These are phyloP conservation scores for Drosophila kambysellisi DNA, from an alignment of 2,888 invertebrate genomes.

Conservation along the genomic window DNA sequence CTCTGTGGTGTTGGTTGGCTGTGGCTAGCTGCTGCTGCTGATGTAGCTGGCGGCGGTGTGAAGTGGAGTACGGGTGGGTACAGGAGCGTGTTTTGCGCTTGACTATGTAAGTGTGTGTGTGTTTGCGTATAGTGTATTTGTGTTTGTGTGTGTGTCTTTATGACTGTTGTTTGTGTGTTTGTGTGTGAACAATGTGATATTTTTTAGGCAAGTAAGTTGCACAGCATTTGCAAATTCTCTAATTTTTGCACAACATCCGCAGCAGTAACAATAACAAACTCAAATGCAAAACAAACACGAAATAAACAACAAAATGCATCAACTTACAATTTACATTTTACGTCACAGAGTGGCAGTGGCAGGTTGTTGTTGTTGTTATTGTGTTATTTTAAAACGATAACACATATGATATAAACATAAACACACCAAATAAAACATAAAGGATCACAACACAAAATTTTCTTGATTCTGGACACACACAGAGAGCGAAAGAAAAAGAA, in stretches of 20 bases:
- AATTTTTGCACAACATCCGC: conserved; percentile 36
- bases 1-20: conserved; percentile 70
- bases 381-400: conserved; percentile 43
- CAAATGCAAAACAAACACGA: conserved; percentile 14
- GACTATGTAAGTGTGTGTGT: conserved; percentile 43
- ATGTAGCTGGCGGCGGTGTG: conserved; percentile 58
- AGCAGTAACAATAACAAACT: conserved; percentile 38
- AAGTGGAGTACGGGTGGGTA: conserved; percentile 76
- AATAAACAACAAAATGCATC: conserved; percentile 26
- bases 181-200: conserved; percentile 51
- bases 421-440: conserved; percentile 37
- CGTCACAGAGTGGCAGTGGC: conserved; percentile 49
- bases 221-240: conserved; percentile 28
- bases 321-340: conserved; percentile 78
- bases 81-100: conserved; percentile 79
- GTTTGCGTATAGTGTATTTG: conserved; percentile 25
- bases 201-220: conserved; percentile 43
- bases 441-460: conserved; percentile 56
- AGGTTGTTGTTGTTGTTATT: conserved; percentile 75
- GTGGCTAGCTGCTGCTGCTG: conserved; percentile 56
- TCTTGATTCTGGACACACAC: conserved; percentile 57
- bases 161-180: conserved; percentile 25
- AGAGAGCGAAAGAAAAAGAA: conserved; percentile 64
- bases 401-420: conserved; percentile 38
- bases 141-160: conserved; percentile 38